Evolutionary conservation across 2,113 vertebrate species (phyloP).

Genomic region (Heptranchias perlo): DNA sequence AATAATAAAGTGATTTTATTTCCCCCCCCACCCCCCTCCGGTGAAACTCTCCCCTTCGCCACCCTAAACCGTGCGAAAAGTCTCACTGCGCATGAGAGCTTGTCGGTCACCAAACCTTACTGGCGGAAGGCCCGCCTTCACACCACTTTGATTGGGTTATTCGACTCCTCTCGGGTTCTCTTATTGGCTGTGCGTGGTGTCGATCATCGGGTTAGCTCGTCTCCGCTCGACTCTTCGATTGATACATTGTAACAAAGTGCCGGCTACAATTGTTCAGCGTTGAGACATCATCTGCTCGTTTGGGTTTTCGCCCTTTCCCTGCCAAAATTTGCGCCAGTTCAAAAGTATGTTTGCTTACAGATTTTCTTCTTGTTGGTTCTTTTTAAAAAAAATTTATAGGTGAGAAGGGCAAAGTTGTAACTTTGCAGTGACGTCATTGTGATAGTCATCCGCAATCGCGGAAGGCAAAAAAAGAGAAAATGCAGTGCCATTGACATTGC

Average conservation of each 20-base stretch:
- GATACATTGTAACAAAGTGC: slow-evolving; percentile 25
- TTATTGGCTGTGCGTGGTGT: not conserved
- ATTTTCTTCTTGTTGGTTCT: not conserved
- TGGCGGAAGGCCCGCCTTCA: not conserved
- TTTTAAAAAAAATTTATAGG: too few relatives aligned
- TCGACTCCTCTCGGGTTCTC: too few relatives aligned
- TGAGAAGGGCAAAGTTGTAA: not conserved
- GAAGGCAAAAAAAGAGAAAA: slow-evolving; percentile 18
- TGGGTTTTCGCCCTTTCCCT: not conserved
- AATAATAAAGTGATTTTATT: not conserved
- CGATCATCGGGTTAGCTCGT: not conserved
- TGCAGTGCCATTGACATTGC: not conserved
- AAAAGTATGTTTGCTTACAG: not conserved
- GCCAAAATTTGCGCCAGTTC: not conserved
- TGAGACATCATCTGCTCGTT: not conserved
- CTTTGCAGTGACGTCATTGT: slow-evolving; percentile 16
- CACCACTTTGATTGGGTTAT: not conserved
- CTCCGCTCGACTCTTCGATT: not conserved
- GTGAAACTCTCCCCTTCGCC: not conserved
- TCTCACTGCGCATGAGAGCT: not conserved
- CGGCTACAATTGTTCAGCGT: not conserved
- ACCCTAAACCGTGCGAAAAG: not conserved
- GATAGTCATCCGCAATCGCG: slow-evolving; percentile 31
- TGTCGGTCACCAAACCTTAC: not conserved
- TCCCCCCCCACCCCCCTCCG: not conserved